These are phyloP conservation scores for Amiota communis DNA, from an alignment of 2,888 invertebrate species.

Conservation along the genomic window DNA sequence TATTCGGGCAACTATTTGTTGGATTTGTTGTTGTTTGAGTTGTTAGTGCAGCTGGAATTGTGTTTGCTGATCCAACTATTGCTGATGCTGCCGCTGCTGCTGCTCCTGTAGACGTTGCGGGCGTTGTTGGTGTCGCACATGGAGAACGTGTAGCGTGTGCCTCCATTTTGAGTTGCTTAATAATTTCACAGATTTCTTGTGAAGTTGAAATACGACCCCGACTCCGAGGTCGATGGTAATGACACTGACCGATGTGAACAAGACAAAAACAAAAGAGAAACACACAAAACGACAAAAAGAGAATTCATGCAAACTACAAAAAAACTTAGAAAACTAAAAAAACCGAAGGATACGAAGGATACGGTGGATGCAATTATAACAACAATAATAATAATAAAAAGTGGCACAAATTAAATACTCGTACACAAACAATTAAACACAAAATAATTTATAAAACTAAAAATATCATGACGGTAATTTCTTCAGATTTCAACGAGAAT, in stretches of 20 bases:
- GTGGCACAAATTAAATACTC: too few relatives aligned
- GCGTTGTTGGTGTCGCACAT: not conserved
- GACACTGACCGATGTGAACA: constrained; percentile 44
- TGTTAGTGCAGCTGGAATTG: constrained; percentile 46
- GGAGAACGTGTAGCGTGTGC: constrained; percentile 1
- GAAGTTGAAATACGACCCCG: constrained; percentile 22
- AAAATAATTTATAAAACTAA: too few relatives aligned
- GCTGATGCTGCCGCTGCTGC: constrained; percentile 15
- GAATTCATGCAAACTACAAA: constrained; percentile 53
- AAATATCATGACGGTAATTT: too few relatives aligned
- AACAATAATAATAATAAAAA: not conserved
- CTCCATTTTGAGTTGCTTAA: constrained; percentile 3
- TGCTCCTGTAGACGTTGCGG: not conserved
- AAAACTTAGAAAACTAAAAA: constrained; percentile 30
- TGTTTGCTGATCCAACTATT: constrained; percentile 18
- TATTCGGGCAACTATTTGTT: constrained; percentile 7
- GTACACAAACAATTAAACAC: too few relatives aligned
- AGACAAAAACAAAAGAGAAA: constrained; percentile 36
- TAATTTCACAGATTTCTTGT: not conserved
- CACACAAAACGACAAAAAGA: constrained; percentile 34
- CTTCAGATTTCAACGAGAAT: too few relatives aligned
- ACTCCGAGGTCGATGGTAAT: constrained; percentile 38
- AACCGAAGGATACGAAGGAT: constrained; percentile 27
- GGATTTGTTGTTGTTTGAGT: constrained; percentile 35
- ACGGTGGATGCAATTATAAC: not conserved